Conservation (phyloP, 2,113 vertebrate species). For the Phodopus roborovskii region DNA sequence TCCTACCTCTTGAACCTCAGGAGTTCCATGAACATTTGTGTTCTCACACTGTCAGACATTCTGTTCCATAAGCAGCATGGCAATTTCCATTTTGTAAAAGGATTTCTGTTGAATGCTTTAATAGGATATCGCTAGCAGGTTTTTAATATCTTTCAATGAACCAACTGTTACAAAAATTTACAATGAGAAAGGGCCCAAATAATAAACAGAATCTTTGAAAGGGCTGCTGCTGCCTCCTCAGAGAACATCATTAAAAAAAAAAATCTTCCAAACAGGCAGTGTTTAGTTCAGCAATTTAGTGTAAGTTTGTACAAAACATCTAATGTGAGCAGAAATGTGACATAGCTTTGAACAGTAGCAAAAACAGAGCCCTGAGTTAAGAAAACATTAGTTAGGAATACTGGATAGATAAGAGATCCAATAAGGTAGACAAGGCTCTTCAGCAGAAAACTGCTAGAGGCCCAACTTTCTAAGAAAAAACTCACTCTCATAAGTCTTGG, state of each 20-base stretch:
- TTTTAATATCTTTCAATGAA: slow-evolving; percentile 55
- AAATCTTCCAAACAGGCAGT: slow-evolving; percentile 15
- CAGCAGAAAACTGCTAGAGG: slow-evolving; percentile 41
- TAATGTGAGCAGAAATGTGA: slow-evolving; percentile 62
- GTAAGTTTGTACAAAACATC: slow-evolving; percentile 64
- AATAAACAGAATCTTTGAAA: slow-evolving; percentile 66
- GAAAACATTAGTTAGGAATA: not conserved
- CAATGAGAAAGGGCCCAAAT: slow-evolving; percentile 38
- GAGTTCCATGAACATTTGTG: not conserved
- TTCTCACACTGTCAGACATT: slow-evolving; percentile 23
- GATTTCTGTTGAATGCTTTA: slow-evolving; percentile 63
- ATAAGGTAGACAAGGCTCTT: slow-evolving; percentile 8
- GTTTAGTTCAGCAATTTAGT: slow-evolving; percentile 66
- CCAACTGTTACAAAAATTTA: slow-evolving; percentile 46
- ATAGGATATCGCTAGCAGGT: slow-evolving; percentile 66
- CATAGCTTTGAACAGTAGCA: slow-evolving; percentile 58
- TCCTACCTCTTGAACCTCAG: not conserved
- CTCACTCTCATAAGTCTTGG: not conserved
- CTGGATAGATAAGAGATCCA: slow-evolving; percentile 53
- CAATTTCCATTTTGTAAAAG: slow-evolving; percentile 65
- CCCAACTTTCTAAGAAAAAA: slow-evolving; percentile 32
- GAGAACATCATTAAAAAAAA: slow-evolving; percentile 51
- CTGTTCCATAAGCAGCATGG: slow-evolving; percentile 52
- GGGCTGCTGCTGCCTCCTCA: slow-evolving; percentile 57
- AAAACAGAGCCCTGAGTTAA: not conserved